Base-by-base conservation (phyloP, 2,888 invertebrate species). In the Caenorhabditis auriculariae region DNA sequence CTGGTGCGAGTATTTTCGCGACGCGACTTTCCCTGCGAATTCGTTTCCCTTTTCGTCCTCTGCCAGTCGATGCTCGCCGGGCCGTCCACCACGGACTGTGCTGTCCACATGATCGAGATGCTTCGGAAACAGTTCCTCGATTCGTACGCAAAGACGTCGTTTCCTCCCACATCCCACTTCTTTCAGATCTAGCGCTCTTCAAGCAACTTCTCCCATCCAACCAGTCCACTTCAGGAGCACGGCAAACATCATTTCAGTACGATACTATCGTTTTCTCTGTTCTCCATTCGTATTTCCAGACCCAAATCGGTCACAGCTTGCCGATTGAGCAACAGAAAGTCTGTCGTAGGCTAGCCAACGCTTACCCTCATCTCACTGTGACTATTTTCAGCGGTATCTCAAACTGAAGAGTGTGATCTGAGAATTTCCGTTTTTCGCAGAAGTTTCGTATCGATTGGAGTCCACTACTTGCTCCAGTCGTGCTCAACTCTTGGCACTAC, bases 351-450 rank as follows among this genome's bases (percentile, higher is more conserved):
- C 86, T 98, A 76, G 91, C 96, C 0, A 89, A 91, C 72, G 86
- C 94, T 24, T 94, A 96, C 82, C 94, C 96, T 0, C 95, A 96
- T 82, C 87, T 98, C 38, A 96, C 98, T 26, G 95, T 98, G 93
- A 93, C 95, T 0, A 93, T 98, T 88, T 95, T 98, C 85, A 95
- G 95, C 81, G 95, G 94, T 93, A 84, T 85, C 84, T 82, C 39
- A 37, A 50, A 32, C 17, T 38, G 26, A 28, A 23, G n/a, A 19
- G 48, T 26, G n/a, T 9, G 12, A 35, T n/a, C 15, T 47, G 2
- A 1, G 12, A 37, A 26, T 29, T 41, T 51, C 19, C 35, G 4
- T n/a, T 17, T 26, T 62, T 82, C 84, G 28, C 86, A 93, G 98
- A 98, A 86, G 93, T 96, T 60, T 95, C 95, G 7, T 90, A 91